These are phyloP conservation scores for Drosophila asahinai DNA, from an alignment of 1,140 invertebrate species.

Conservation along the genomic window DNA sequence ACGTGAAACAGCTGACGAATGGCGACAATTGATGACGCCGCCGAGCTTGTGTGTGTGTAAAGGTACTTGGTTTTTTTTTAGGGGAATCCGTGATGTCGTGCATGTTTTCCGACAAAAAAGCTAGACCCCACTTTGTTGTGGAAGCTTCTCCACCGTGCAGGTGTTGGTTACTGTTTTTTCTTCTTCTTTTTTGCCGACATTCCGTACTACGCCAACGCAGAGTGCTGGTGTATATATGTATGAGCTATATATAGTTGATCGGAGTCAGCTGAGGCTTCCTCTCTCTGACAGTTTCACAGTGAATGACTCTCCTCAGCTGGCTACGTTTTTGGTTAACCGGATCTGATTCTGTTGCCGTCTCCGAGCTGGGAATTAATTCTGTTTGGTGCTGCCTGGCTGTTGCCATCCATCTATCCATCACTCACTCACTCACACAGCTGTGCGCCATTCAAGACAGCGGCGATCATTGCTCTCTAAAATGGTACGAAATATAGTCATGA, in stretches of 20 bases:
- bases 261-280: conserved; percentile 66
- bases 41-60: conserved; percentile 14
- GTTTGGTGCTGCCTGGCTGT: conserved; percentile 40
- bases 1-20: conserved; percentile 55
- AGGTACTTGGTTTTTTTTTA: conserved; percentile 32
- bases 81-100: conserved; percentile 67
- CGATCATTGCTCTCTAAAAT: conserved; percentile 75
- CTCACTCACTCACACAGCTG: conserved; percentile 39
- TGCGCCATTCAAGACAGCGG: conserved; percentile 19
- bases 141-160: conserved; percentile 40
- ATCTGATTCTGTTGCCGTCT: conserved; percentile 70
- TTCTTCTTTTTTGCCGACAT: conserved; percentile 42
- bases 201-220: conserved; percentile 66
- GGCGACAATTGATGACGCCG: conserved; percentile 54
- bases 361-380: conserved; percentile 49
- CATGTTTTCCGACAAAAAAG: conserved; percentile 39
- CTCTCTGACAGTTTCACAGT: conserved; percentile 15
- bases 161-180: conserved; percentile 31
- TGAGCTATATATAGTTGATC: conserved; percentile 29
- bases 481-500: conserved; percentile 66
- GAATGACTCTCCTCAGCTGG: conserved; percentile 23
- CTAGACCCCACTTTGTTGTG: conserved; percentile 7
- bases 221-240: conserved; percentile 20
- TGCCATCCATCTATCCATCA: conserved; percentile 69
- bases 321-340: conserved; percentile 73